Evolutionary conservation across 2,797 vertebrate species (phyloP), one percentile per base, ranked within the genome.

Genomic region (Mormyrus proboscirostris): DNA sequence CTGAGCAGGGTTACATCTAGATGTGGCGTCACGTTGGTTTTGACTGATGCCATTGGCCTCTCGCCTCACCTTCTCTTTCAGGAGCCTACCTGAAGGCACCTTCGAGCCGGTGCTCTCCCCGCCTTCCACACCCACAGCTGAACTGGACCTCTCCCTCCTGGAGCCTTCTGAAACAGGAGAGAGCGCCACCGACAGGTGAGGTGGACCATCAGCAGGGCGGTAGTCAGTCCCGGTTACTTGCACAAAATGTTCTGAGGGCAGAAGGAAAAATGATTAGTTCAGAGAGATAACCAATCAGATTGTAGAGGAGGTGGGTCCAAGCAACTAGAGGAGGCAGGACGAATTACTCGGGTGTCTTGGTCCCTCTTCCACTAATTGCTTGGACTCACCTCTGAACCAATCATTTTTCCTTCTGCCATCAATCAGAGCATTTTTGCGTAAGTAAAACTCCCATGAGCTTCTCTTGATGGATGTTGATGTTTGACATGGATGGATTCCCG

Each of bases 91-190:
- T 14, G 19, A 87, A 84, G 19, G 50, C 49, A 4, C n/a, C 51
- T 55, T 55, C 44, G 88, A 59, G 14, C 76, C 88, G 1, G 16
- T 14, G 19, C 88, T 62, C 51, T 51, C 55, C 10, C 53, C 6
- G 19, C 69, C 47, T 12, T 33, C 5, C 29, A 65, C 50, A 10
- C 88, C 90, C 84, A 83, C 86, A 29, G 33, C 83, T n/a, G 91
- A 92, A 14, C 86, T 92, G 65, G 87, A 88, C 6, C 86, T 91
- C 50, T 90, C 90, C 59, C 85, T 92, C 33, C 91, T 92, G 88
- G 90, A 92, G 44, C 9, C 25, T 3, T 47, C 53, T 0, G 88
- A 91, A 38, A 50, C 73, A 19, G 89, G 25, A 88, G 88, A 89
- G 38, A 85, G 44, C 12, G 14, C 4, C 16, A 33, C 49, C 4